Evolutionary conservation across 2,888 invertebrate species (phyloP), one percentile per base, ranked within the genome.

Genomic region (Oscheius myriophilus): DNA sequence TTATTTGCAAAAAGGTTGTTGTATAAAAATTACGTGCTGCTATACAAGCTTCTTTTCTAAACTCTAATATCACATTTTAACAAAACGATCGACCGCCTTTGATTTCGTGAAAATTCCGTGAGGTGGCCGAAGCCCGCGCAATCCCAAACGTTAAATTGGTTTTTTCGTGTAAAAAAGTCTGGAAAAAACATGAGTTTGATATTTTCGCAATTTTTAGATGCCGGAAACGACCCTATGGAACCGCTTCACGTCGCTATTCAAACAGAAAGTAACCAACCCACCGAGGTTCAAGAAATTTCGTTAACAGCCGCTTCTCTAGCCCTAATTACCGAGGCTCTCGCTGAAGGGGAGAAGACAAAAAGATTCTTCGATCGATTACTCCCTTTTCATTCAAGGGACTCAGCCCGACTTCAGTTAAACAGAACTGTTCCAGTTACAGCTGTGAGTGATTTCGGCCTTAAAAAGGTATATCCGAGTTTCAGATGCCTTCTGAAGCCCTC

Each of bases 371-470:
- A 59, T 33, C 21, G 26, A 45, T 18, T 59, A n/a, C 18, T 42
- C 6, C 59, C 59, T 4, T 59, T 59, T 21, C 59, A 59, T 46
- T 46, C 12, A 46, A 21, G 46, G 16, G 59, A 59, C 25, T 45
- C 59, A 4, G 59, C 59, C 12, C 18, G 46, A 25, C 21, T 59
- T 59, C 59, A 59, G 26, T 26, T 59, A 16, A 25, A 45, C 11
- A 43, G 59, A 25, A 59, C 59, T 14, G 33, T 59, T 41, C 23
- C 59, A 11, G 45, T 59, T 26, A 59, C 59, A n/a, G 59, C 59
- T 2, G 59, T 59, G 26, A 59, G 33, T 26, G 18, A 3, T 3
- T 43, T 23, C 41, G 6, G 39, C 2, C 1, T 9, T 42, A 9
- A 45, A 7, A 42, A 9, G n/a, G 18, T 7, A 16, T 9, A 6